Percentiles rank a stretch among this genome's conserved stretches.
Conservation (phyloP, 2,113 vertebrate genomes). For the Oncorhynchus kisutch region DNA sequence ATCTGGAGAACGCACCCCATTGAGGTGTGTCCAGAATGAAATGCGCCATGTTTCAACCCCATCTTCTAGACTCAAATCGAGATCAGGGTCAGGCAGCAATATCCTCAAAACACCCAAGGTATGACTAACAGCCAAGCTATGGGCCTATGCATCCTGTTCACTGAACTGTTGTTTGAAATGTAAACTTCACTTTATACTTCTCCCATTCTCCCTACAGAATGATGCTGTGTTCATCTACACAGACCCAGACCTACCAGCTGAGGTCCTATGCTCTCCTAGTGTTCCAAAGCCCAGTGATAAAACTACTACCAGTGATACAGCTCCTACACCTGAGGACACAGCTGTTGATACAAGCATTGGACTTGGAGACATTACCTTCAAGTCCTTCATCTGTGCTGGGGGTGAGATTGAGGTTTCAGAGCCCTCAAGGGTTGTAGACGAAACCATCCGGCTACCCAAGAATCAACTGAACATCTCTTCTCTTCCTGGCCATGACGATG, state of each 20-base stretch:
- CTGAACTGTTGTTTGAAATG: background rate
- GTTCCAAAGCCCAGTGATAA: background rate
- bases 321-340: background rate
- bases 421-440: slow-evolving; percentile 13
- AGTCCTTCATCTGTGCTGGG: slow-evolving; percentile 52
- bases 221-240: background rate
- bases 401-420: slow-evolving; percentile 47
- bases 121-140: background rate
- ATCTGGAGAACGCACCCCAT: slow-evolving; percentile 47
- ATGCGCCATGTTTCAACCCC: slow-evolving; percentile 24
- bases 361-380: slow-evolving; percentile 52
- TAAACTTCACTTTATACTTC: background rate
- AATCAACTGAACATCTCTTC: slow-evolving; percentile 7
- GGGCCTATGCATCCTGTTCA: background rate
- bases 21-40: slow-evolving; percentile 65
- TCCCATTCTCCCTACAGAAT: background rate
- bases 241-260: background rate
- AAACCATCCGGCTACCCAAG: slow-evolving; percentile 26
- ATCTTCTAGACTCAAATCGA: slow-evolving; percentile 31
- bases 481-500: background rate
- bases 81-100: slow-evolving; percentile 14
- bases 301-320: background rate
- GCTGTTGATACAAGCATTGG: background rate
- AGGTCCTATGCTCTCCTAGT: too few species aligned
- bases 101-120: slow-evolving; percentile 40